phyloP scores from a whole-genome alignment of 2,888 invertebrate genomes.

The Bursaphelenchus okinawaensis region DNA sequence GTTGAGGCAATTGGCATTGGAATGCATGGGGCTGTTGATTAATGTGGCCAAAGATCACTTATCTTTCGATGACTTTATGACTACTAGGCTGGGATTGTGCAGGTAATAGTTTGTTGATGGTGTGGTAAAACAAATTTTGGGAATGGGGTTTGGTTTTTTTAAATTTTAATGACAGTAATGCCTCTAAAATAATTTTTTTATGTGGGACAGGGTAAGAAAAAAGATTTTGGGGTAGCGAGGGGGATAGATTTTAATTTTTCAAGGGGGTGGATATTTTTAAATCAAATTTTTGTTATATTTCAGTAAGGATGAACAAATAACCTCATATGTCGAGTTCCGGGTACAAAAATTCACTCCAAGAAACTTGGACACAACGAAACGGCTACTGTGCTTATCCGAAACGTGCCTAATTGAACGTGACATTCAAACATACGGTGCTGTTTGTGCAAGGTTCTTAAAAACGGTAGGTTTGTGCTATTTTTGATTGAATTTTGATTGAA shows the following conservation, averaged over 20 bases:
- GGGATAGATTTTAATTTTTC: too few relatives aligned
- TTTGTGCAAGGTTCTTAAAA: conserved; percentile 69
- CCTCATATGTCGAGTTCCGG: conserved; percentile 89
- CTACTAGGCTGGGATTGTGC: conserved; percentile 83
- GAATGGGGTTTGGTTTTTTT: conserved; percentile 7
- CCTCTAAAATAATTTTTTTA: neutral
- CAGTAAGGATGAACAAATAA: conserved; percentile 88
- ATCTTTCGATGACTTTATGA: conserved; percentile 77
- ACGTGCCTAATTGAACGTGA: conserved; percentile 91
- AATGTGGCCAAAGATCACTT: conserved; percentile 78
- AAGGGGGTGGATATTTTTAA: too few relatives aligned
- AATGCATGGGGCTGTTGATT: conserved; percentile 75
- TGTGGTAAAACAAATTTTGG: conserved; percentile 1
- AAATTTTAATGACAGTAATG: neutral
- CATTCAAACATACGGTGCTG: conserved; percentile 88
- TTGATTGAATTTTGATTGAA: neutral
- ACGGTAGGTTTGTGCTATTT: conserved; percentile 60
- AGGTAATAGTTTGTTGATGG: conserved; percentile 68
- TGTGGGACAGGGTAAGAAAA: neutral
- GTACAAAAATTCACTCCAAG: conserved; percentile 84
- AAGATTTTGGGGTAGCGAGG: too few relatives aligned
- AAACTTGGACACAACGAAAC: conserved; percentile 68
- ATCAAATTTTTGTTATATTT: too few relatives aligned
- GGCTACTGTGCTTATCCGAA: conserved; percentile 88
- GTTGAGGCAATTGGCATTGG: conserved; percentile 75